These are phyloP conservation scores for Sipunculus nudus DNA, from an alignment of 2,888 invertebrate species.

Conservation along the genomic window DNA sequence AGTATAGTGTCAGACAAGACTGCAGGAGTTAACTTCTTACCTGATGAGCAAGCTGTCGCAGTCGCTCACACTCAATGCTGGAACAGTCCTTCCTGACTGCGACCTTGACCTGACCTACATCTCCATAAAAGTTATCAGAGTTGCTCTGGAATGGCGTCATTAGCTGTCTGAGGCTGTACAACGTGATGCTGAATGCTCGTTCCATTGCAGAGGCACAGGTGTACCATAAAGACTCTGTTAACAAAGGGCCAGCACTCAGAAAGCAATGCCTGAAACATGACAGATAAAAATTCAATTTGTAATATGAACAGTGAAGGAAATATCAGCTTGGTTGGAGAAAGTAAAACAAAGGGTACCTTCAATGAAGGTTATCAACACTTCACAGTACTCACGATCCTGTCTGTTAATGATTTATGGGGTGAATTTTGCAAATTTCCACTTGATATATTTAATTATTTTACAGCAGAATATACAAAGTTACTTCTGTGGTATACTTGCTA, in stretches of 20 bases:
- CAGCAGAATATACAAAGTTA: no score
- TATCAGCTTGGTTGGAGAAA: not conserved
- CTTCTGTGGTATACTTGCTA: no score
- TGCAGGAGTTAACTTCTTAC: no score
- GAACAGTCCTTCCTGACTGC: conserved; percentile 90
- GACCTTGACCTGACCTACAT: conserved; percentile 80
- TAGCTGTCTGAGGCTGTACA: conserved; percentile 86
- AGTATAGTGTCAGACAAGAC: no score
- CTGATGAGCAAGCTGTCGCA: conserved; percentile 90
- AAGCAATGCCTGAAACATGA: conserved; percentile 68
- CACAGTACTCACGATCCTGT: no score
- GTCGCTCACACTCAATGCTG: conserved; percentile 82
- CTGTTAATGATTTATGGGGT: no score
- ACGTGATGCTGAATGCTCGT: conserved; percentile 77
- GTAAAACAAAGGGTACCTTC: no score
- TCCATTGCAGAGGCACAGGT: conserved; percentile 83
- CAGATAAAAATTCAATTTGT: not conserved
- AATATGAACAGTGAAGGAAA: not conserved
- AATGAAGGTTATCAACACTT: no score
- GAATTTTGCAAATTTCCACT: no score
- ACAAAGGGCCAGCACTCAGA: conserved; percentile 78
- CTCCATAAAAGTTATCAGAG: conserved; percentile 94
- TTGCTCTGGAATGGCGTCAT: conserved; percentile 89
- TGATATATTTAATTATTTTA: no score
- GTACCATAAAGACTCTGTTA: conserved; percentile 87